These are phyloP conservation scores for Monoplex corrugatus DNA, from an alignment of 2,888 invertebrate genomes.

Conservation along the genomic window DNA sequence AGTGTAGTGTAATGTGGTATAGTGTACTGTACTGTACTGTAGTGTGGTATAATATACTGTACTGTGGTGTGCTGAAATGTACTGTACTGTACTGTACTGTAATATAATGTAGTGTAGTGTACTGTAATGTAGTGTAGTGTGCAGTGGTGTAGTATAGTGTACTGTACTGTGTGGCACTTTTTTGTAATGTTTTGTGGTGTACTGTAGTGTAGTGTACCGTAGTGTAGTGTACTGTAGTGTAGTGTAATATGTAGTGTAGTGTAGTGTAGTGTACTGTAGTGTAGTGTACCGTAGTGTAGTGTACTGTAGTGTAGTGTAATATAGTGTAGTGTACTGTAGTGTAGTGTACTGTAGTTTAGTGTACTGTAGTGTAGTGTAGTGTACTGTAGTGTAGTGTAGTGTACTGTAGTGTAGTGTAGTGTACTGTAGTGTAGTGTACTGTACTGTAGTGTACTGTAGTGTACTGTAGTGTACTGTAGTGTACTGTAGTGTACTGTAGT, in stretches of 20 bases:
- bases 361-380: slow-evolving; percentile 5
- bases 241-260: slow-evolving; percentile 6
- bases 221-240: slow-evolving; percentile 12
- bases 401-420: slow-evolving; percentile 6
- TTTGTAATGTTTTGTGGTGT: background rate
- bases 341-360: background rate
- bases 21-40: background rate
- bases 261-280: slow-evolving; percentile 1
- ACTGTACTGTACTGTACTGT: background rate
- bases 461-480: background rate
- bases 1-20: background rate
- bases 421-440: background rate
- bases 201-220: background rate
- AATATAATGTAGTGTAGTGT: background rate
- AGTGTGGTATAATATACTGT: background rate
- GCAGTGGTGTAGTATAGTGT: background rate
- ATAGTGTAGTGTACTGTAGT: background rate
- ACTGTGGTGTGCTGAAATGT: background rate
- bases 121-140: slow-evolving; percentile 5
- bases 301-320: slow-evolving; percentile 5
- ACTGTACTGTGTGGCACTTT: background rate
- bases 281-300: background rate
- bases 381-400: background rate
- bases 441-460: background rate
- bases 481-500: background rate